Evolutionary conservation across 2,888 invertebrate genomes (phyloP).

Genomic region (Platycnemis pennipes): DNA sequence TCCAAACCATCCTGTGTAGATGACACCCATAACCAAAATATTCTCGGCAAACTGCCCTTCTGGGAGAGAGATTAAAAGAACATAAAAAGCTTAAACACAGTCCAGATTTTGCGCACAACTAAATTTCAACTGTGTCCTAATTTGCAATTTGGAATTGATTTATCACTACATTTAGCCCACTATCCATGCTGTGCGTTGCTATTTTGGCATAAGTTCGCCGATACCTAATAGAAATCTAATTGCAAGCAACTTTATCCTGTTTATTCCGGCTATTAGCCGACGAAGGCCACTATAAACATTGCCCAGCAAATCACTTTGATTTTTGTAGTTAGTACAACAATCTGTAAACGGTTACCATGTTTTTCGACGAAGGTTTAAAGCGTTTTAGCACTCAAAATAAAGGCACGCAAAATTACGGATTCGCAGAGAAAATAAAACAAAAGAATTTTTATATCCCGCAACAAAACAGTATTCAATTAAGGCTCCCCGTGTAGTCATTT

Average conservation of each 20-base stretch:
- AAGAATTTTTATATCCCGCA: neutral
- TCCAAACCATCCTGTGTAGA: too few species aligned
- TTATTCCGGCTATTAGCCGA: neutral
- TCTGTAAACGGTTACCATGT: neutral
- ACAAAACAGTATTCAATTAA: constrained; percentile 1
- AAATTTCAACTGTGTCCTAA: neutral
- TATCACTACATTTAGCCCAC: neutral
- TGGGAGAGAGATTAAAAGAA: too few species aligned
- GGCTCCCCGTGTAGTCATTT: neutral
- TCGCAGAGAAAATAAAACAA: neutral
- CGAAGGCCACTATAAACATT: neutral
- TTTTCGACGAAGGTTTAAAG: neutral
- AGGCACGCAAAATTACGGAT: neutral
- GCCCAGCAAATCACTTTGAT: neutral
- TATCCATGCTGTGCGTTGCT: neutral
- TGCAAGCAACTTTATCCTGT: neutral
- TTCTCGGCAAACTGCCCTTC: too few species aligned
- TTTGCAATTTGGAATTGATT: neutral
- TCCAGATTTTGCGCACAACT: too few species aligned
- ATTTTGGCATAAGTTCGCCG: neutral
- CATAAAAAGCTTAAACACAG: too few species aligned
- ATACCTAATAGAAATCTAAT: neutral
- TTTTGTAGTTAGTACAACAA: neutral
- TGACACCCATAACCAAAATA: too few species aligned
- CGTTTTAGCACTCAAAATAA: neutral